Percentiles rank a stretch among this genome's conserved stretches.
phyloP scores from a whole-genome alignment of 2,797 vertebrate genomes.

The Pipistrellus pygmaeus region DNA sequence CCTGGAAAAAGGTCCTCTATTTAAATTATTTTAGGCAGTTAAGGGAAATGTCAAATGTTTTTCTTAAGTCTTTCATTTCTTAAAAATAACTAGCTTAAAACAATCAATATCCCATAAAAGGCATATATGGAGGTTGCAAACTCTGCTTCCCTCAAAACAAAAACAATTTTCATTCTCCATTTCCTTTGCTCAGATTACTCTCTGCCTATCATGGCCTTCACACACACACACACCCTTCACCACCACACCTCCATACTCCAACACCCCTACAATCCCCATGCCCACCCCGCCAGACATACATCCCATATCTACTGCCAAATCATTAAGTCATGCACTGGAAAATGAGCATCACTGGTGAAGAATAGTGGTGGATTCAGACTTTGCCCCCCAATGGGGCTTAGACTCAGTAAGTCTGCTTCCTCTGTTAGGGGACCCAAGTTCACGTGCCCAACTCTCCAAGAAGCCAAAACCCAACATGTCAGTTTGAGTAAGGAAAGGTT shows the following conservation, averaged over 20 bases:
- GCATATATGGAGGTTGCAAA: not conserved
- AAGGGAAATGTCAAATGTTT: not conserved
- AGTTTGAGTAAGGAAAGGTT: not conserved
- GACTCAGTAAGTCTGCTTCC: not conserved
- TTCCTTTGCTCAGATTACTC: not conserved
- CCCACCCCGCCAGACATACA: not conserved
- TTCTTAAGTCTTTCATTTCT: not conserved
- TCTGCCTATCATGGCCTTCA: not conserved
- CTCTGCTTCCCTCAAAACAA: not conserved
- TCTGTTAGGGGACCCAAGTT: not conserved
- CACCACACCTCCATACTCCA: accelerated
- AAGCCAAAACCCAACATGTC: not conserved
- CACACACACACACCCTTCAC: too few relatives aligned
- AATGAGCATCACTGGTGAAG: not conserved
- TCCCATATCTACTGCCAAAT: not conserved
- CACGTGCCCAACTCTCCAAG: accelerated
- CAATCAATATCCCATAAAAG: not conserved
- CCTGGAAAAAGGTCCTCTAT: not conserved
- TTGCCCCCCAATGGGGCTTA: not conserved
- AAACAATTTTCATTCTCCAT: not conserved
- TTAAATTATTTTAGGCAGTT: not conserved
- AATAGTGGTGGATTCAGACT: not conserved
- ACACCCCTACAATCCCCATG: accelerated
- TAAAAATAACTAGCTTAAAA: not conserved
- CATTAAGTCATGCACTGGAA: not conserved